phyloP scores from a whole-genome alignment of 2,797 vertebrate species.

The Phrynocephalus forsythii region DNA sequence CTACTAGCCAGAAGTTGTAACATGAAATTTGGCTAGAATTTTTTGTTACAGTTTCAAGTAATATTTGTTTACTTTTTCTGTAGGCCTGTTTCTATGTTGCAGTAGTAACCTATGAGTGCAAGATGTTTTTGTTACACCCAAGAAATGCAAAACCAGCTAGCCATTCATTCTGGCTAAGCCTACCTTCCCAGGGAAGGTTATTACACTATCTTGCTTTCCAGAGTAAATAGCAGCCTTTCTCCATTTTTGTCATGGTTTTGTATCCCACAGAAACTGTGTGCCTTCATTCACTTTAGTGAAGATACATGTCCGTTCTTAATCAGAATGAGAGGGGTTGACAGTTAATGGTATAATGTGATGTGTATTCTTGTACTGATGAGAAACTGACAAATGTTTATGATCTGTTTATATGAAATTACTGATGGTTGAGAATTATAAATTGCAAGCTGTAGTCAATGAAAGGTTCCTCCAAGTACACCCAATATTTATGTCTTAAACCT shows the following conservation, averaged over 20 bases:
- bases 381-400: accelerated
- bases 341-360: background rate
- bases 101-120: background rate
- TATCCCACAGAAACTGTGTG: background rate
- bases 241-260: background rate
- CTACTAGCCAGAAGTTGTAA: background rate
- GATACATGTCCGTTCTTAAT: background rate
- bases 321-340: background rate
- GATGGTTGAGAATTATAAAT: background rate
- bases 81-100: background rate
- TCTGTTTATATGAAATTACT: background rate
- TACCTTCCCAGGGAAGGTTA: accelerated
- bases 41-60: background rate
- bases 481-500: background rate
- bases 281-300: background rate
- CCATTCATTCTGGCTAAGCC: background rate
- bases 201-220: background rate
- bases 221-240: background rate
- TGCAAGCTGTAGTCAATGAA: background rate
- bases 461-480: background rate
- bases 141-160: accelerated
- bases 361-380: background rate
- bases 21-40: background rate
- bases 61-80: accelerated
- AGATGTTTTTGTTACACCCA: accelerated